Evolutionary conservation across 2,113 vertebrate species (phyloP).

Genomic region (Stercorarius parasiticus): DNA sequence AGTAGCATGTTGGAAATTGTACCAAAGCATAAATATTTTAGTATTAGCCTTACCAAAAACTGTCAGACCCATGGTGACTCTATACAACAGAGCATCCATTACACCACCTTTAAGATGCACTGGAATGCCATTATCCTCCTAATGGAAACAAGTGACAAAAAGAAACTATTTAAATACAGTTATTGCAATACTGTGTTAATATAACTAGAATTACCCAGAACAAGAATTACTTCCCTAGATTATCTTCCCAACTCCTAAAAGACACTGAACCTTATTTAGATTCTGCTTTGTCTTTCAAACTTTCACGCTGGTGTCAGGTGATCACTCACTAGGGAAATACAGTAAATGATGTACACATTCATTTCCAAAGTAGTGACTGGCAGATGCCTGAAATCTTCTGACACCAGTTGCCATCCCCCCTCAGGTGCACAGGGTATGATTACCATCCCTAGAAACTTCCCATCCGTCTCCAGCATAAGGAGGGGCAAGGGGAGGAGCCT

Average conservation of each 20-base stretch:
- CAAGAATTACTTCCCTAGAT: not conserved
- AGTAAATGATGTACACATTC: not conserved
- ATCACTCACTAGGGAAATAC: not conserved
- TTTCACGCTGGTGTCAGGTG: not conserved
- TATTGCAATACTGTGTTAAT: not conserved
- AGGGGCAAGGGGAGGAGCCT: not conserved
- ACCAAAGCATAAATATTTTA: not conserved
- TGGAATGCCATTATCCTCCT: conserved; percentile 92
- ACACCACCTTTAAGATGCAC: conserved; percentile 88
- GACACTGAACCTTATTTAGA: not conserved
- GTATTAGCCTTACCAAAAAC: conserved; percentile 79
- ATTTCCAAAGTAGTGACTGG: not conserved
- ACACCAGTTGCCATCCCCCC: not conserved
- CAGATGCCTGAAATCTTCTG: not conserved
- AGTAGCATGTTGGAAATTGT: not conserved
- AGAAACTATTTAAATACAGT: not conserved
- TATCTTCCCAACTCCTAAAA: not conserved
- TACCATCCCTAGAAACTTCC: not conserved
- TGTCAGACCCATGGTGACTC: conserved; percentile 78
- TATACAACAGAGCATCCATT: conserved; percentile 83
- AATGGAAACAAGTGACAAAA: conserved; percentile 2
- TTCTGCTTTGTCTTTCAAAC: not conserved
- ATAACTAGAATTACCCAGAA: not conserved
- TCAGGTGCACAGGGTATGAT: accelerated
- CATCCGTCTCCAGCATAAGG: not conserved